Evolutionary conservation across 2,888 invertebrate genomes (phyloP).

Genomic region (Ceratothoa steindachneri): DNA sequence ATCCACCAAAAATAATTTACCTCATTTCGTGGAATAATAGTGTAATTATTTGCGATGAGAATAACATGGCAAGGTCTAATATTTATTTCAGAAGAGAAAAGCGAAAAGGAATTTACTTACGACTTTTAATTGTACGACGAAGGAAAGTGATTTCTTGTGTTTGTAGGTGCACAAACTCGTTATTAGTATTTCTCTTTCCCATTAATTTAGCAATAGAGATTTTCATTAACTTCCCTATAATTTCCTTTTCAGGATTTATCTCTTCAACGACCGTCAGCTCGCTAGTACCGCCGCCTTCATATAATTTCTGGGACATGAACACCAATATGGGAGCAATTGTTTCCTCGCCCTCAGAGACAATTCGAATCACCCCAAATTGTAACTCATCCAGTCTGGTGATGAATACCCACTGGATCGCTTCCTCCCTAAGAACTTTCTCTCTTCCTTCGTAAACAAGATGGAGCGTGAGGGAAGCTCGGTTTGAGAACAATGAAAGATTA

Average conservation of each 20-base stretch:
- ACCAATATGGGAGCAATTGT: slow-evolving; percentile 31
- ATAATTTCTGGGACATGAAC: slow-evolving; percentile 10
- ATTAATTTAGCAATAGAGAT: too few species aligned
- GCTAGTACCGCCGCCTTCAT: slow-evolving; percentile 35
- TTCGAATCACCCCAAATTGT: slow-evolving; percentile 39
- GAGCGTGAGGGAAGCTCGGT: not conserved
- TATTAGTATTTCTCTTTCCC: too few species aligned
- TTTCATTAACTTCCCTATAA: too few species aligned
- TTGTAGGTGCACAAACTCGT: too few species aligned
- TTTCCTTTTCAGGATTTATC: not conserved
- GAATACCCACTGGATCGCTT: not conserved
- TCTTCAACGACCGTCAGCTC: slow-evolving; percentile 35
- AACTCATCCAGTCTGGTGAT: not conserved
- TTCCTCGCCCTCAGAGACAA: slow-evolving; percentile 35
- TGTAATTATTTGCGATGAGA: too few species aligned
- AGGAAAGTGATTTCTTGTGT: too few species aligned
- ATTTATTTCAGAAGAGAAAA: too few species aligned
- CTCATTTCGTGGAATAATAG: too few species aligned
- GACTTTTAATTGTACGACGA: too few species aligned
- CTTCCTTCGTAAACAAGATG: not conserved
- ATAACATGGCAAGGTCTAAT: not conserved
- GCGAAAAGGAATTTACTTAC: too few species aligned
- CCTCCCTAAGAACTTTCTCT: not conserved
- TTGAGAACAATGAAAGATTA: too few species aligned
- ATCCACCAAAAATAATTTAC: too few species aligned